phyloP scores from a whole-genome alignment of 2,113 vertebrate species.

The Eulacestoma nigropectus region DNA sequence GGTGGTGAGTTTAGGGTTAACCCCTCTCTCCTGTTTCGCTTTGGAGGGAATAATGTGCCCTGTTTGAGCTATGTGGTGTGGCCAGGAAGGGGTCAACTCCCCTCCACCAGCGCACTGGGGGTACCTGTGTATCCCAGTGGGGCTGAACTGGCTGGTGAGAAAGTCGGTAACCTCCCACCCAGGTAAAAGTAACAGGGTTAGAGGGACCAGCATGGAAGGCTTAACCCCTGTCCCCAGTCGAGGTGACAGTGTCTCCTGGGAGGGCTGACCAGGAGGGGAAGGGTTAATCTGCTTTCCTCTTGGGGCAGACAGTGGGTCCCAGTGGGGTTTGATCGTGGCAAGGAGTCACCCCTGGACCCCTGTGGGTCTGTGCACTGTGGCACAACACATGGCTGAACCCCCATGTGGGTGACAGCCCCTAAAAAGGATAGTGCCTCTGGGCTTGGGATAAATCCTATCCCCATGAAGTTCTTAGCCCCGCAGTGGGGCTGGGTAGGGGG shows the following conservation, averaged over 20 bases:
- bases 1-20: neutral
- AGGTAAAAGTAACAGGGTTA: neutral
- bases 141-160: neutral
- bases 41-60: neutral
- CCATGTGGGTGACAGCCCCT: neutral
- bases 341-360: neutral
- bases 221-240: neutral
- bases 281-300: neutral
- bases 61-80: neutral
- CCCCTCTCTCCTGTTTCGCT: neutral
- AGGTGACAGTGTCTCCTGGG: neutral
- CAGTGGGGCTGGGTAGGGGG: neutral
- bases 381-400: accelerated
- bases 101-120: accelerated
- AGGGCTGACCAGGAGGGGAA: neutral
- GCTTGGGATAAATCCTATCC: neutral
- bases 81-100: neutral
- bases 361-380: neutral
- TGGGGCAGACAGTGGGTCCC: neutral
- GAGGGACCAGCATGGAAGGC: neutral
- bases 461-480: neutral
- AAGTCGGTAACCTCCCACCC: neutral
- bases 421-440: neutral
- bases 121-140: neutral
- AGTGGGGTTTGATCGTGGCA: neutral